Base-by-base conservation (phyloP, 1,140 invertebrate genomes). In the Scaptomyza pallida region DNA sequence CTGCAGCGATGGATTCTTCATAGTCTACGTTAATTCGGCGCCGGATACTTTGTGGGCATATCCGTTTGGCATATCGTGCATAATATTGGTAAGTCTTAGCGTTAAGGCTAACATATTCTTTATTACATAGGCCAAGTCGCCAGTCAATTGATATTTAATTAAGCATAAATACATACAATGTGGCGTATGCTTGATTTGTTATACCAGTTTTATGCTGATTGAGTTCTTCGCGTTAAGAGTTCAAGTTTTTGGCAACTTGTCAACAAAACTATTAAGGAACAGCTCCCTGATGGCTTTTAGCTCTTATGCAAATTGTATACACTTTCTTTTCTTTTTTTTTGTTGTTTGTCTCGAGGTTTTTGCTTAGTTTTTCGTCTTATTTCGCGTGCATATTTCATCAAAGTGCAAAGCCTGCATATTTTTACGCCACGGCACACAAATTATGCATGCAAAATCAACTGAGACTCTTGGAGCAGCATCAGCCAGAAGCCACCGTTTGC, bases 21-120 rank as follows among this genome's bases (percentile, higher is more conserved):
- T 94, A 57, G 92, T 93, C 73, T 94, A 94, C 82, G 92, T 94
- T 75, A 94, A 94, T 92, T 92, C 93, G 56, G 63, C 76, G 47
- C 91, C 91, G 48, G 92, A 93, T 68, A 91, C 92, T 68, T 92
- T 93, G 70, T 93, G 92, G 82, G 93, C 93, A 75, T 94, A 94
- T 77, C 86, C 93, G 59, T 94, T 94, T 64, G 93, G 93, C 61
- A 92, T 93, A 52, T 90, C 93, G 51, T 93, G 93, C 72, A 93
- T 93, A 63, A 86, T 93, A 62, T 78, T 94, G 92, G 94, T 94
- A 91, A 93, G 93, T 92, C 40, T 17, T 2, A 23, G 23, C 13
- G 10, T 37, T n/a, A 12, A 37, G n/a, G n/a, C n/a, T 37, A 37
- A 12, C 33, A 37, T 12, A 55, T 51, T 15, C 13, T 16, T 21